Evolutionary conservation across 2,888 invertebrate species (phyloP).

Genomic region (Malthinus flaveolus): DNA sequence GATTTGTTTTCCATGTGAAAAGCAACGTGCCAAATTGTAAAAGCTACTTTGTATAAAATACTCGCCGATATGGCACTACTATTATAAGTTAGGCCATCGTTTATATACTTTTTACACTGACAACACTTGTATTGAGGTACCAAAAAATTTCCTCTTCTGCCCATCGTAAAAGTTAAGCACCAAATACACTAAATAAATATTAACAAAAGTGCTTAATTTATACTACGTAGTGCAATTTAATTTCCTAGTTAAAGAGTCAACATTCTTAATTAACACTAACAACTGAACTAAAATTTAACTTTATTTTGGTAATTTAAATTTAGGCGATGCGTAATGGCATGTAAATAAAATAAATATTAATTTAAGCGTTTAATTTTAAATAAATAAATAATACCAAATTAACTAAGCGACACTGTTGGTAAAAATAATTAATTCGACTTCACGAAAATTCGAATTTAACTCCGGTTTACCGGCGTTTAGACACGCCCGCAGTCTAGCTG

Average conservation of each 20-base stretch:
- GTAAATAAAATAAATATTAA: too few relatives aligned
- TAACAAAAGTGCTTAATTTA: too few relatives aligned
- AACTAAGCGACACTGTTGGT: not conserved
- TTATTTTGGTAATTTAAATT: too few relatives aligned
- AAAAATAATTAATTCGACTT: not conserved
- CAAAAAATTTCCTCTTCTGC: not conserved
- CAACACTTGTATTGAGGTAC: slow-evolving; percentile 11
- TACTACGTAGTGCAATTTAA: slow-evolving; percentile 35
- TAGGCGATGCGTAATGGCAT: too few relatives aligned
- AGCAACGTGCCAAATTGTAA: slow-evolving; percentile 75
- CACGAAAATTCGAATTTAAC: slow-evolving; percentile 14
- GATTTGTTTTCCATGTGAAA: slow-evolving; percentile 66
- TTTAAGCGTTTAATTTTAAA: too few relatives aligned
- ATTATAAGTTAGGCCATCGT: slow-evolving; percentile 22
- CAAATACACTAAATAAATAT: not conserved
- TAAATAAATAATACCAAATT: too few relatives aligned
- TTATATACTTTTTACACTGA: slow-evolving; percentile 20
- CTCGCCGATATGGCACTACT: slow-evolving; percentile 60
- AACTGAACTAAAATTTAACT: too few relatives aligned
- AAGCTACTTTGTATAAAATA: slow-evolving; percentile 71
- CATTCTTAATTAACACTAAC: too few relatives aligned
- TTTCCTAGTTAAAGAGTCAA: too few relatives aligned
- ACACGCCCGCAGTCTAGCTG: slow-evolving; percentile 48
- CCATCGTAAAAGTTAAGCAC: not conserved
- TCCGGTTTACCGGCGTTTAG: slow-evolving; percentile 45